phyloP scores from a whole-genome alignment of 2,113 vertebrate genomes.

The Dicerorhinus sumatrensis region DNA sequence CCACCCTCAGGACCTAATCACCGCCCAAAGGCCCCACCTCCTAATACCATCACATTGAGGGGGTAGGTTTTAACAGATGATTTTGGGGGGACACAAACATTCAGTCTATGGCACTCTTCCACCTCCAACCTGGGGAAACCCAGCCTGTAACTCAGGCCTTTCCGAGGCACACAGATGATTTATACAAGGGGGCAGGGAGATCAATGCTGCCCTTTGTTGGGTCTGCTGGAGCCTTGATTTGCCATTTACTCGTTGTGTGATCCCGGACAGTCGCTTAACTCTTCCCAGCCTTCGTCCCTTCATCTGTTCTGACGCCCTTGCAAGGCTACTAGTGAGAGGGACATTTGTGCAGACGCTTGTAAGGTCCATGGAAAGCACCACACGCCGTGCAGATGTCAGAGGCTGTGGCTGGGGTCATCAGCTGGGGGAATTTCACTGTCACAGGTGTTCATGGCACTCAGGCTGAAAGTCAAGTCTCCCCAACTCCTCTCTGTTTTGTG shows the following conservation, averaged over 20 bases:
- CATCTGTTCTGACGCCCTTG: background rate
- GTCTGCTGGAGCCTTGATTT: background rate
- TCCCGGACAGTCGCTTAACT: background rate
- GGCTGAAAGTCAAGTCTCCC: background rate
- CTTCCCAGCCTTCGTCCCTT: background rate
- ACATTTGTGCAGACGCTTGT: accelerated
- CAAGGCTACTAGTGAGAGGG: background rate
- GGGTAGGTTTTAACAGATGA: background rate
- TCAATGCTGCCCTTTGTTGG: too few species aligned
- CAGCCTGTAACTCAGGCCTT: too few species aligned
- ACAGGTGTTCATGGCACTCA: accelerated
- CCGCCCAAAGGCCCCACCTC: background rate
- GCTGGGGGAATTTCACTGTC: background rate
- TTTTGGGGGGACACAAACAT: background rate
- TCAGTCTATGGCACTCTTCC: background rate
- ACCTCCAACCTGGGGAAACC: too few species aligned
- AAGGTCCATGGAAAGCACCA: background rate
- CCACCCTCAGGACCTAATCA: background rate
- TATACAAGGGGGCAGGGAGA: background rate
- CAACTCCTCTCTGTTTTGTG: background rate
- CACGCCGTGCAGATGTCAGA: accelerated
- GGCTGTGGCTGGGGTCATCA: accelerated
- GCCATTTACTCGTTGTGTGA: background rate
- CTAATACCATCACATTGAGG: background rate
- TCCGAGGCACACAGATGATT: background rate